phyloP scores from a whole-genome alignment of 2,113 vertebrate genomes.

The Vulpes vulpes region DNA sequence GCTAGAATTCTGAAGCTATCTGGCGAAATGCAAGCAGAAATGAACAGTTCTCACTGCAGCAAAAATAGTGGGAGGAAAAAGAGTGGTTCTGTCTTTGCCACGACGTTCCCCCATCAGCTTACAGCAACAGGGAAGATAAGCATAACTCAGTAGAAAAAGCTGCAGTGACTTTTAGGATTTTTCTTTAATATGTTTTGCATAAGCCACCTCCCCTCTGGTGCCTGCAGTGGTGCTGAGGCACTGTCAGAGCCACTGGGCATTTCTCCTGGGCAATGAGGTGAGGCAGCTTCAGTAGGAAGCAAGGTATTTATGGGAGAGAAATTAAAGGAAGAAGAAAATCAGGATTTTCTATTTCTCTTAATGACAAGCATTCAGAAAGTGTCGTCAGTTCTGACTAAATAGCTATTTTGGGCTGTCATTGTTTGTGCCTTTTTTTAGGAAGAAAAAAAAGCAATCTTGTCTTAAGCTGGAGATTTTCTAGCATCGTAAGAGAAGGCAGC shows the following conservation, averaged over 20 bases:
- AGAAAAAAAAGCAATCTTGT: conserved; percentile 82
- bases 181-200: conserved; percentile 83
- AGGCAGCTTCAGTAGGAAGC: conserved; percentile 79
- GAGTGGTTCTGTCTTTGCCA: conserved; percentile 85
- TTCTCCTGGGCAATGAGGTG: conserved; percentile 84
- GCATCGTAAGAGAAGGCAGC: conserved; percentile 79
- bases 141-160: conserved; percentile 85
- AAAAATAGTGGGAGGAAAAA: conserved; percentile 87
- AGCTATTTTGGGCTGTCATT: conserved; percentile 90
- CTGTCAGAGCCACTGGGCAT: conserved; percentile 75
- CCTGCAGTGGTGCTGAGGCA: conserved; percentile 75
- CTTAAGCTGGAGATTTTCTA: conserved; percentile 85
- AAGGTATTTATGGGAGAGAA: conserved; percentile 76
- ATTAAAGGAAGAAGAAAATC: conserved; percentile 73
- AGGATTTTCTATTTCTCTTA: conserved; percentile 83
- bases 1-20: conserved; percentile 84
- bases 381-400: conserved; percentile 87
- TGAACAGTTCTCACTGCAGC: conserved; percentile 85
- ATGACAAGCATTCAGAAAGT: conserved; percentile 88
- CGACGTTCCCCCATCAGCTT: conserved; percentile 78
- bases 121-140: conserved; percentile 85
- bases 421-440: conserved; percentile 88
- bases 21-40: conserved; percentile 82
- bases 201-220: conserved; percentile 78
- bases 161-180: conserved; percentile 88